A percentile compares a stretch with the other conserved stretches of the same genome.
phyloP scores from a whole-genome alignment of 1,140 invertebrate genomes.

The Drosophila willistoni region DNA sequence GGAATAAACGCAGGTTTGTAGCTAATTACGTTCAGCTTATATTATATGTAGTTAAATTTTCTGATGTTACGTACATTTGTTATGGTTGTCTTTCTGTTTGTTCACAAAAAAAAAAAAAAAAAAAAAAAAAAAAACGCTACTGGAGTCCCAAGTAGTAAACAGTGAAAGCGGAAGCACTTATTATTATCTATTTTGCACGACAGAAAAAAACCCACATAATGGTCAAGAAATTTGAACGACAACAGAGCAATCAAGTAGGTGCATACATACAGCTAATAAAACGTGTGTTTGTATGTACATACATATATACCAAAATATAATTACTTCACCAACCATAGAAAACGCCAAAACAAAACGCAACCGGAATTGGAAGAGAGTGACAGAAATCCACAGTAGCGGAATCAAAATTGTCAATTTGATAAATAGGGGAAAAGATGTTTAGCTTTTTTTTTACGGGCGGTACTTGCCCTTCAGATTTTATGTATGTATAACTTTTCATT shows the following conservation, averaged over 20 bases:
- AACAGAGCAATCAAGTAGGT: conserved; percentile 45
- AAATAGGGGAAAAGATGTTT: neutral
- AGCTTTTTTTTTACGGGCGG: no score
- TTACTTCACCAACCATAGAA: conserved; percentile 50
- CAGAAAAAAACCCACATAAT: conserved; percentile 37
- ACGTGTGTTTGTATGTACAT: no score
- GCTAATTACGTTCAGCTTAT: conserved; percentile 50
- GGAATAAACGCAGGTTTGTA: conserved; percentile 20
- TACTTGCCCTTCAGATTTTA: no score
- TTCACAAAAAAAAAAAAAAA: conserved; percentile 26
- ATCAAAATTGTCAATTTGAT: conserved; percentile 56
- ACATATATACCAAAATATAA: conserved; percentile 36
- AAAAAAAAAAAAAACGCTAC: conserved; percentile 34
- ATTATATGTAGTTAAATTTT: conserved; percentile 14
- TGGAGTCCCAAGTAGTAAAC: conserved; percentile 48
- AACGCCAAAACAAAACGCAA: conserved; percentile 28
- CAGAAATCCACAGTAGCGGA: conserved; percentile 28
- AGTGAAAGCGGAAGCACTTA: conserved; percentile 73
- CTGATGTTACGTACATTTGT: conserved; percentile 50
- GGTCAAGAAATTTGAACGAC: conserved; percentile 52
- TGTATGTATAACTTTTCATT: no score
- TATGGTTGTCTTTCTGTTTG: conserved; percentile 26
- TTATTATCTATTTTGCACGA: conserved; percentile 64
- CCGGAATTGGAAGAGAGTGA: conserved; percentile 68
- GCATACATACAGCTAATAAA: conserved; percentile 14